A percentile compares a stretch with the other conserved stretches of the same genome.
phyloP scores from a whole-genome alignment of 1,140 invertebrate genomes.

The Drosophila yakuba region DNA sequence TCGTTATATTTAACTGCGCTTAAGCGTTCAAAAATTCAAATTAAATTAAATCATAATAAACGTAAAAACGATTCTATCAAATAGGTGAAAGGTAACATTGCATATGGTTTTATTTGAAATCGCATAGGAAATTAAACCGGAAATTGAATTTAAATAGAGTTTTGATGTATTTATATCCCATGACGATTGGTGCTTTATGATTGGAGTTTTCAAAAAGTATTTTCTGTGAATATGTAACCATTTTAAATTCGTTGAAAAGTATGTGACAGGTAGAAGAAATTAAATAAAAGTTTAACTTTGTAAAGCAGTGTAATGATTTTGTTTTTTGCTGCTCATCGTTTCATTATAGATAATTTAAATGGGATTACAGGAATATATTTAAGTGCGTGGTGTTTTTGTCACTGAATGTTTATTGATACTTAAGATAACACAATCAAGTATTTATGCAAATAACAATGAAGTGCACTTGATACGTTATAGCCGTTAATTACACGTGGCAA shows the following conservation, averaged over 20 bases:
- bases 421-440: neutral
- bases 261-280: no score
- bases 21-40: neutral
- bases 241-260: no score
- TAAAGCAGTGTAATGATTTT: no score
- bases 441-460: neutral
- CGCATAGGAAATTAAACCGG: conserved; percentile 36
- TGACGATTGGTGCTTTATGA: conserved; percentile 13
- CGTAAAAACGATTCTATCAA: neutral
- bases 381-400: neutral
- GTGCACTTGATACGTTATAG: neutral
- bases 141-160: conserved; percentile 40
- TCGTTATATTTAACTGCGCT: no score
- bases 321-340: neutral
- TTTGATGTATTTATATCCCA: conserved; percentile 37
- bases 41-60: neutral
- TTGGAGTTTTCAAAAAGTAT: neutral
- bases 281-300: no score
- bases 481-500: neutral
- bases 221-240: neutral
- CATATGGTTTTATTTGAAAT: conserved; percentile 26
- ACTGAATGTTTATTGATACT: neutral
- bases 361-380: neutral
- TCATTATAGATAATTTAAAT: conserved; percentile 7
- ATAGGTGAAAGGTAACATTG: conserved; percentile 8